Base-by-base conservation (phyloP, 2,113 vertebrate species). In the Azemiops feae region DNA sequence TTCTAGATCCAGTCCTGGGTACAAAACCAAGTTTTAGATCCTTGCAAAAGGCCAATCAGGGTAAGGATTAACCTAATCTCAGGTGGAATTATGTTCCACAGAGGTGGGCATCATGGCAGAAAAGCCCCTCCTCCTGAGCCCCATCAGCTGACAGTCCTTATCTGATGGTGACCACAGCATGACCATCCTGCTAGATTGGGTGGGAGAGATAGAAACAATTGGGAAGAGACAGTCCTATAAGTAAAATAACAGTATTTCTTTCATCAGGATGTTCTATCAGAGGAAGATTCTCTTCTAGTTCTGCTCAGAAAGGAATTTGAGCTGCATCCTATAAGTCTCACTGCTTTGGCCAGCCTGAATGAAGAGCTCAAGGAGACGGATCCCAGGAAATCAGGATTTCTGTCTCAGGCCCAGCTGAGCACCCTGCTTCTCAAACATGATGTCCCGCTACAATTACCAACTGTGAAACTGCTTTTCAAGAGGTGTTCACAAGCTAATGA, bases 401-500 rank as follows among this genome's bases (percentile, higher is more conserved):
- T 95, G 52, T 92, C 96, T 85, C 96, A 94, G 10, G 95, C 95
- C 3, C 94, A 97, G 14, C 92, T 97, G 87, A 97, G 94, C 57
- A 57, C 0, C 18, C 94, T 96, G 27, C 95, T 97, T 81, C 92
- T 97, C 74, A 97, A 88, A 89, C 93, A 96, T 3, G 69, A 96
- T 23, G 87, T 97, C 60, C 97, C 96, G 27, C 97, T 98, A 2
- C 94, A 95, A 86, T 91, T 97, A 85, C 94, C 95, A 3, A 97
- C 95, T 10, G 92, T 98, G 90, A 96, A 95, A 91, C 95, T 95
- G 39, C 95, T 98, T 53, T 97, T 97, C 85, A 94, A 97, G 30
- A 91, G 90, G 47, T 98, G 97, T 94, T 95, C 91, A 27, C 85
- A 92, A 34, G 55, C 8, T 30, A 87, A 20, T 16, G 92, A 94